Evolutionary conservation across 2,888 invertebrate species (phyloP).

Genomic region (Altica lythri): DNA sequence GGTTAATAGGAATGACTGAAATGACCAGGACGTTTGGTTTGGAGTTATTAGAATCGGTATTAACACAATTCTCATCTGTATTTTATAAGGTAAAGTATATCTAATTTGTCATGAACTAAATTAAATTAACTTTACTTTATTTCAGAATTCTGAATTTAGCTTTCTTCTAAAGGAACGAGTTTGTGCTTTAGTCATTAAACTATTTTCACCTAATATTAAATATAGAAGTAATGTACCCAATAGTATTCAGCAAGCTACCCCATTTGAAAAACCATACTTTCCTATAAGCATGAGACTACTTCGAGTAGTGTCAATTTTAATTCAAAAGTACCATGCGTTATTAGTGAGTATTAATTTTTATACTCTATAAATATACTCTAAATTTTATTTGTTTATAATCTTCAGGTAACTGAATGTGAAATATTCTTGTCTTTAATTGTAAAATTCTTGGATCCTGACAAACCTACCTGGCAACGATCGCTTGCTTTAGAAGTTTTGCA

Average conservation of each 20-base stretch:
- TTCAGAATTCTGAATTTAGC: constrained; percentile 90
- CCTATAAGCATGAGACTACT: constrained; percentile 95
- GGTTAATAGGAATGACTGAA: constrained; percentile 94
- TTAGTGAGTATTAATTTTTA: constrained; percentile 66
- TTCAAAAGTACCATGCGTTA: constrained; percentile 90
- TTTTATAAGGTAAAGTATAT: constrained; percentile 74
- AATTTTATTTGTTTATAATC: constrained; percentile 22
- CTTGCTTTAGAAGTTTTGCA: constrained; percentile 94
- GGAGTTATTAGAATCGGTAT: constrained; percentile 90
- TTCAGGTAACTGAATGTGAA: constrained; percentile 94
- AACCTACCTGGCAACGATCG: constrained; percentile 95
- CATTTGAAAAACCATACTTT: constrained; percentile 91
- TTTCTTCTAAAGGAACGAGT: constrained; percentile 95
- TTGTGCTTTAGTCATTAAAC: constrained; percentile 95
- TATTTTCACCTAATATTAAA: constrained; percentile 99
- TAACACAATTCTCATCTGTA: constrained; percentile 83
- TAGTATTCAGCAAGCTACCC: constrained; percentile 66
- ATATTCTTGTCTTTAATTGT: constrained; percentile 96
- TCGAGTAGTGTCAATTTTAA: constrained; percentile 88
- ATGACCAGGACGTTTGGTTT: constrained; percentile 97
- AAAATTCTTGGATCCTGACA: constrained; percentile 96
- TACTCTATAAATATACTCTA: background rate
- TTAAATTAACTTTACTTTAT: constrained; percentile 39
- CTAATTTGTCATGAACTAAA: background rate
- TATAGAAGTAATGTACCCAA: constrained; percentile 69